Evolutionary conservation across 2,888 invertebrate genomes (phyloP), one percentile per base, ranked within the genome.

Genomic region (Oscheius sp.): DNA sequence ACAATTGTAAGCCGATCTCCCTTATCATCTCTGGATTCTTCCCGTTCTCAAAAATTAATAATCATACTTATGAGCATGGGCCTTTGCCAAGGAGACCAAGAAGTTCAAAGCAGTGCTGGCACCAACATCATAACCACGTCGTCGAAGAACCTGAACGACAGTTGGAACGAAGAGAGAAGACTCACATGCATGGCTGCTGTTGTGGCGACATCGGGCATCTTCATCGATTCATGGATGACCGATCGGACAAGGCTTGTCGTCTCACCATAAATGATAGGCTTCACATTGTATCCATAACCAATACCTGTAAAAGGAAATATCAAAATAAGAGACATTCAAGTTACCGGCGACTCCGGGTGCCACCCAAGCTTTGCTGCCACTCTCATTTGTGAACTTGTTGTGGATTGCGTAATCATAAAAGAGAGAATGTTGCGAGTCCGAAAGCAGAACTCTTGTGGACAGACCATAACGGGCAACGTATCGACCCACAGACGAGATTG

Each of bases 131-230:
- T 76, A 76, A 27, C 77, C 76, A 18, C 69, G 72, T n/a, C 49
- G 35, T 43, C 76, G 72, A 23, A 81, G 72, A 16, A 77, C 70
- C 70, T 70, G 49, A 7, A 41, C 29, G 13, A 23, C 13, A 21
- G 53, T 55, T 16, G 49, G 3, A 49, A 18, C 2, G 5, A 5
- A 16, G 21, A 13, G 5, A 49, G 49, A 49, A 5, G 13, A 49
- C 49, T 49, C 49, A 70, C 75, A 43, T 77, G 61, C 81, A 84
- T 82, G 0, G 83, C 84, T 0, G 86, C 86, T 7, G 83, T 79
- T 2, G 83, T 78, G 5, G 86, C 86, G 35, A 85, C 77, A 66
- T 86, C 86, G 1, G 86, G 86, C 72, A 86, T 80, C 61, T 83
- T 84, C 72, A 83, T 74, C 0, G 84, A 80, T 46, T 84, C 79